Evolutionary conservation across 2,113 vertebrate species (phyloP), one percentile per base, ranked within the genome.

Genomic region (Megaleporinus macrocephalus): DNA sequence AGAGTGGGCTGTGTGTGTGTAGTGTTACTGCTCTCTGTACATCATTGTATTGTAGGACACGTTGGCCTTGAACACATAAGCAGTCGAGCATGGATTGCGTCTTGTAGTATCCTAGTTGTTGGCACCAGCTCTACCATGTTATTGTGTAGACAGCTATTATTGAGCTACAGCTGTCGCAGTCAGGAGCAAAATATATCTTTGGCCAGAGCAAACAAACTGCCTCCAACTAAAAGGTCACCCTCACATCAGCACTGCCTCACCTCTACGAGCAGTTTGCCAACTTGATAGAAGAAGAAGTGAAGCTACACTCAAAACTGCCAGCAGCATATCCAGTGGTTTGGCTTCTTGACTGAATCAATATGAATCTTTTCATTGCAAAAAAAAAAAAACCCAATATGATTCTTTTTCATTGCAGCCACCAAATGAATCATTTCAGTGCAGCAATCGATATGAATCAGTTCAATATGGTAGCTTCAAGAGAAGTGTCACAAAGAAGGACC

Each of bases 381-480:
- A 26, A n/a, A n/a, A n/a, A n/a, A n/a, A n/a, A n/a, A n/a, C n/a
- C 2, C 24, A 3, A 13, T 59, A 24, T 61, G 24, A 61, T 5
- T 61, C n/a, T 24, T 61, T n/a, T 61, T 61, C 57, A 61, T 57
- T 57, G 20, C n/a, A 20, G 53, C n/a, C 5, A 57, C 53, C 53
- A 57, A n/a, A 57, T 6, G 20, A 57, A 57, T 57, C 53, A n/a
- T 57, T 57, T n/a, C 53, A 22, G 0, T 57, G 53, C 6, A 57
- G 53, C 53, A 57, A 57, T 61, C 57, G 26, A 61, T 61, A 26
- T 61, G 24, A 70, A n/a, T 70, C 22, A 24, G 44, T 70, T 70
- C 36, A 44, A 13, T 70, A 22, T 26, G 12, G 57, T 22, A 61
- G 24, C 57, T 24, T 61, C 24, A 26, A 26, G 24, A 44, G 66